Evolutionary conservation across 1,140 invertebrate genomes (phyloP), one percentile per base, ranked within the genome.

Genomic region (Zaprionus vittiger): DNA sequence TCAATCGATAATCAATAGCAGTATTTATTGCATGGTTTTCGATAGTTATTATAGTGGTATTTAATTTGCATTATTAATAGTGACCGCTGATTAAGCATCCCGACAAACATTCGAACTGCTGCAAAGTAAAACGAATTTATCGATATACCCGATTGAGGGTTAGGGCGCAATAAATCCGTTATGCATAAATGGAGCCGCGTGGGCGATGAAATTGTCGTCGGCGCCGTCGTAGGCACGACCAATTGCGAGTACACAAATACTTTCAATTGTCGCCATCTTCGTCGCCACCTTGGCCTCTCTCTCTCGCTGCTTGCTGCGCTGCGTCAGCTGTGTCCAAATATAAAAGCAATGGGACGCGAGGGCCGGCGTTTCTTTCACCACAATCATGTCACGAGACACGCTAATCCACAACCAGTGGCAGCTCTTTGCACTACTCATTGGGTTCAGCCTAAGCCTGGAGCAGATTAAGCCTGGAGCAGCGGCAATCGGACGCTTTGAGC

Each of bases 331-430:
- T 47, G n/a, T 15, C 55, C 41, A 73, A 22, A 78, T 87, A 87
- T 87, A 87, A 87, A 87, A 87, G 83, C 84, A 28, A 24, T 47
- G 20, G 47, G 54, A 56, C 71, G 49, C 31, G 66, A 62, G 63
- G 59, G 74, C 65, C 75, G 71, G 54, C 68, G 71, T 87, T 87
- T 89, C 83, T 87, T 87, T 87, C 65, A 62, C 14, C 55, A 54
- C 60, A 44, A 89, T 68, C 80, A 89, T 87, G 83, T 54, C 55
- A 70, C 59, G 83, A 57, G 75, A 77, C 20, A 66, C 63, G 70
- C 77, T 77, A 34, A 77, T 44, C 22, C 37, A 44, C 34, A 52
- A 65, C 41, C 52, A 62, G 4, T 28, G 22, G 11, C 24, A 38
- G 59, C 38, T 37, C n/a, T 17, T 80, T 41, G 38, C 38, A 44